A percentile compares a stretch with the other conserved stretches of the same genome.
Evolutionary conservation across 2,888 invertebrate genomes (phyloP).

Genomic region (Protodeltote pygarga): DNA sequence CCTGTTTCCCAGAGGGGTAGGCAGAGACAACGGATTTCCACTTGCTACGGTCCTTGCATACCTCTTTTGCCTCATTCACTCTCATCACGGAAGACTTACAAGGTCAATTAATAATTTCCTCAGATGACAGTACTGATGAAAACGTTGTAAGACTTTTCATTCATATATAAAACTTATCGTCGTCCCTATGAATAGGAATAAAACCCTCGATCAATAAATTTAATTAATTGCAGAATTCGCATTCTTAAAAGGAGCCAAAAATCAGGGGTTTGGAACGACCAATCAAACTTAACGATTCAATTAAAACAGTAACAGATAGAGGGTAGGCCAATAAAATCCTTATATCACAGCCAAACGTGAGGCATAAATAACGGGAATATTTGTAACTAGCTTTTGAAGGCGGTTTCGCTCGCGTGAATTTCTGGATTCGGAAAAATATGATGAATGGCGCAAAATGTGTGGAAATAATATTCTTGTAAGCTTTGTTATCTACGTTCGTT

Average conservation of each 20-base stretch:
- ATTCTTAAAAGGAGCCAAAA: conserved; percentile 41
- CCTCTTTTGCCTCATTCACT: too few relatives aligned
- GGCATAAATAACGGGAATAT: conserved; percentile 67
- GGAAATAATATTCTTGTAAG: conserved; percentile 15
- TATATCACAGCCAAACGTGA: conserved; percentile 67
- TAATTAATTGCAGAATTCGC: conserved; percentile 32
- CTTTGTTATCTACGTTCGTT: conserved; percentile 11
- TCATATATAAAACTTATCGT: conserved; percentile 16
- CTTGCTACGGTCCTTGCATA: too few relatives aligned
- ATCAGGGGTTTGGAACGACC: conserved; percentile 52
- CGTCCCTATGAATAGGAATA: conserved; percentile 31
- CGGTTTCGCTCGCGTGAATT: conserved; percentile 23
- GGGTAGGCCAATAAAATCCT: conserved; percentile 67
- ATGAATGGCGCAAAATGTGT: conserved; percentile 61
- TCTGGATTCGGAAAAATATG: conserved; percentile 35
- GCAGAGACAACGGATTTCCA: too few relatives aligned
- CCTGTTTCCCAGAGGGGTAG: too few relatives aligned
- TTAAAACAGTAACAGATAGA: conserved; percentile 64
- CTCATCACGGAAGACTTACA: too few relatives aligned
- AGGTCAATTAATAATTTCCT: too few relatives aligned
- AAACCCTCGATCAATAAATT: conserved; percentile 31
- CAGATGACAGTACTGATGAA: neutral
- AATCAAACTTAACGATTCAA: conserved; percentile 68
- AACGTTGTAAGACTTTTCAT: neutral
- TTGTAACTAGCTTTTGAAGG: conserved; percentile 35